phyloP scores from a whole-genome alignment of 1,140 invertebrate species.

The Aphis craccivora region DNA sequence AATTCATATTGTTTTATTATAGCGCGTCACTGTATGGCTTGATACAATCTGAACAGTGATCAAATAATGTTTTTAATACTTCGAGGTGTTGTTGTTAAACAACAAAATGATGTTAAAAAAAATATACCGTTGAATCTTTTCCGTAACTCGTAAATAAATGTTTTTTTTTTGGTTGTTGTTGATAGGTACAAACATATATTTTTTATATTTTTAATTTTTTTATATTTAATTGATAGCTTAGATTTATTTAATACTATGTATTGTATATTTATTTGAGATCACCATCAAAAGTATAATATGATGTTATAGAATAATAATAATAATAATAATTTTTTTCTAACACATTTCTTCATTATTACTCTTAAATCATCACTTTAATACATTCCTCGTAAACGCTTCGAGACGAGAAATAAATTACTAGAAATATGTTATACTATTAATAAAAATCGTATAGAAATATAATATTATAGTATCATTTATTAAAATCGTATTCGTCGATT shows the following conservation, averaged over 20 bases:
- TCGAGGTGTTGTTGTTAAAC: too few species aligned
- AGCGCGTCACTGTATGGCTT: neutral
- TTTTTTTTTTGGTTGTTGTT: too few species aligned
- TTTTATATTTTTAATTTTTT: too few species aligned
- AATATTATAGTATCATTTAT: neutral
- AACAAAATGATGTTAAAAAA: neutral
- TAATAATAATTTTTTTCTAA: neutral
- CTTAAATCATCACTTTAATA: too few species aligned
- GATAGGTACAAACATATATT: too few species aligned
- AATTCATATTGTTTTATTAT: neutral
- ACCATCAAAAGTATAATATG: neutral
- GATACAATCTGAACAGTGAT: neutral
- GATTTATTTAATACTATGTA: too few species aligned
- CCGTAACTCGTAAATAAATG: neutral
- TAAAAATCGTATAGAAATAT: neutral
- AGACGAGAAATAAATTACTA: neutral
- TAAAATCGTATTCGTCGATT: neutral
- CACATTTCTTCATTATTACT: neutral
- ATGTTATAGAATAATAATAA: too few species aligned
- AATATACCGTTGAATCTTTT: neutral
- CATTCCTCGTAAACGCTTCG: too few species aligned
- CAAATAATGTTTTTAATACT: neutral
- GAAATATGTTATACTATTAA: neutral
- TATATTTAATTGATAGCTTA: neutral
- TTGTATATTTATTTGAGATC: too few species aligned